A percentile compares a stretch with the other conserved stretches of the same genome.
Conservation (phyloP, 2,113 vertebrate genomes). For the Glaucidium brasilianum region DNA sequence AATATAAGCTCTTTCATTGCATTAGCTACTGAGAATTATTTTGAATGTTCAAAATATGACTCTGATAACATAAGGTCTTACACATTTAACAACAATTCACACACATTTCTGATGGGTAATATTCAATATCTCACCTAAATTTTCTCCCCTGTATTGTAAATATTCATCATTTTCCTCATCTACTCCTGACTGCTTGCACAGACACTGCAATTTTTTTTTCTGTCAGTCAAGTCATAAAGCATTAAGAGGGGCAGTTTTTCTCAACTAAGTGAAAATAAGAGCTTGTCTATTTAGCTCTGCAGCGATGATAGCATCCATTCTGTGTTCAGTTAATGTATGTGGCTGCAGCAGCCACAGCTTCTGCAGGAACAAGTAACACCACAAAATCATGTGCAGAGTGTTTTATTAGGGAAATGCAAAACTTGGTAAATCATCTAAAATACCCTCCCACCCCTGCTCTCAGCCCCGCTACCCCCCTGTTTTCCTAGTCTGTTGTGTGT, state of each 20-base stretch:
- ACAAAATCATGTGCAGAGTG: background rate
- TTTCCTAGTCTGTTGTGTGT: background rate
- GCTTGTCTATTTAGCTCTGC: slow-evolving; percentile 13
- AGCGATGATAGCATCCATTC: background rate
- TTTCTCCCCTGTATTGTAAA: slow-evolving; percentile 6
- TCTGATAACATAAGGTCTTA: background rate
- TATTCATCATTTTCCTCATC: slow-evolving; percentile 10
- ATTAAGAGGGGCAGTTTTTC: slow-evolving; percentile 23
- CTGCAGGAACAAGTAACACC: background rate
- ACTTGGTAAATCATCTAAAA: background rate
- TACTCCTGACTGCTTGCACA: background rate
- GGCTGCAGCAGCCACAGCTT: background rate
- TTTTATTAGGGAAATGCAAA: background rate
- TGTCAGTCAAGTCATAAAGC: slow-evolving; percentile 21
- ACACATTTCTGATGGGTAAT: background rate
- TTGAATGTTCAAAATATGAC: background rate
- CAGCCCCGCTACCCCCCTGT: background rate
- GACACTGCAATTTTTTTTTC: slow-evolving; percentile 20
- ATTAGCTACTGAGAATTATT: background rate
- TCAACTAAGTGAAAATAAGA: slow-evolving; percentile 21
- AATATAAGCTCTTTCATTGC: background rate
- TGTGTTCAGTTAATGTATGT: background rate
- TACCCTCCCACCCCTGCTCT: fast-evolving
- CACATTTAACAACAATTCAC: slow-evolving; percentile 6
- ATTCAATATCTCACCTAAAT: slow-evolving; percentile 2